Evolutionary conservation across 1,140 invertebrate species (phyloP).

Genomic region (Aphidius gifuensis): DNA sequence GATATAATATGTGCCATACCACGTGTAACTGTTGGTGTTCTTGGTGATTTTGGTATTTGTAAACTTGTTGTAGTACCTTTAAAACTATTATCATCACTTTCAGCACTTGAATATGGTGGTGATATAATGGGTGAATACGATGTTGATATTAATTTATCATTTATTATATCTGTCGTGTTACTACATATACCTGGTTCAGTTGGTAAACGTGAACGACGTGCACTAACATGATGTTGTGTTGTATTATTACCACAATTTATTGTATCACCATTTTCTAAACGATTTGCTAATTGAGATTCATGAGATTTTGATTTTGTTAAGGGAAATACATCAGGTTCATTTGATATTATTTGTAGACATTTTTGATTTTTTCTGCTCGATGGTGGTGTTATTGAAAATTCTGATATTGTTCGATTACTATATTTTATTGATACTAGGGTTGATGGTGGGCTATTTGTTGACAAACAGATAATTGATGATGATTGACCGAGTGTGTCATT

Average conservation of each 20-base stretch:
- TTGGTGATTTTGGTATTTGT: conserved; percentile 72
- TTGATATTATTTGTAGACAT: conserved; percentile 48
- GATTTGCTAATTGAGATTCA: conserved; percentile 80
- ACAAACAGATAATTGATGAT: conserved; percentile 48
- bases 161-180: conserved; percentile 40
- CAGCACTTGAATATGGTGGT: conserved; percentile 59
- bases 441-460: conserved; percentile 58
- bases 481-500: conserved; percentile 44
- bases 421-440: conserved; percentile 56
- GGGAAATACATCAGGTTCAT: conserved; percentile 61
- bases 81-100: conserved; percentile 62
- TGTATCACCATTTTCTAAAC: conserved; percentile 56
- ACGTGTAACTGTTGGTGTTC: conserved; percentile 67
- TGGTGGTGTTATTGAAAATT: conserved; percentile 78
- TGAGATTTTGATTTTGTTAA: conserved; percentile 89
- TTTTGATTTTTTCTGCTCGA: conserved; percentile 70
- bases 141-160: conserved; percentile 55
- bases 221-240: conserved; percentile 30
- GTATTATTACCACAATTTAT: conserved; percentile 35
- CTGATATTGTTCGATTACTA: conserved; percentile 31
- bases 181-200: conserved; percentile 66
- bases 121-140: conserved; percentile 66
- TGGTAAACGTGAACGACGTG: conserved; percentile 62
- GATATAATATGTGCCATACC: conserved; percentile 88
- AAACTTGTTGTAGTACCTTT: conserved; percentile 52